Evolutionary conservation across 2,888 invertebrate genomes (phyloP).

Genomic region (Microctonus hyperodae): DNA sequence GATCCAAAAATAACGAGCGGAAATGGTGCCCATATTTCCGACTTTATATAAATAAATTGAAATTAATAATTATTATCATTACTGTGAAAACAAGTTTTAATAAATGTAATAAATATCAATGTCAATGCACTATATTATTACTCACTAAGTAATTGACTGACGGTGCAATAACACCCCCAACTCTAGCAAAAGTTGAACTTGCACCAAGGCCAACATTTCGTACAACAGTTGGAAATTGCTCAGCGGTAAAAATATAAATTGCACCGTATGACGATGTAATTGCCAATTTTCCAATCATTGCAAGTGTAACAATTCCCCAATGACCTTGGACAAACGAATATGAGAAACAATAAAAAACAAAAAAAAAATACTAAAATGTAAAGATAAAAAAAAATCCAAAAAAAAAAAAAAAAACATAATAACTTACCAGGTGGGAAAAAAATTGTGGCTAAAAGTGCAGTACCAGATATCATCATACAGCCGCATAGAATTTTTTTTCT

Average conservation of each 20-base stretch:
- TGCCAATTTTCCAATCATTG: slow-evolving; percentile 76
- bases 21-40: slow-evolving; percentile 68
- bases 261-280: slow-evolving; percentile 79
- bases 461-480: slow-evolving; percentile 72
- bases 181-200: slow-evolving; percentile 70
- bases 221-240: slow-evolving; percentile 79
- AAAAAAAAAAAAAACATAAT: slow-evolving; percentile 17
- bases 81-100: background rate
- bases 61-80: background rate
- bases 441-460: slow-evolving; percentile 68
- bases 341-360: slow-evolving; percentile 14
- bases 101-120: background rate
- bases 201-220: slow-evolving; percentile 72
- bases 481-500: slow-evolving; percentile 74
- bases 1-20: slow-evolving; percentile 70
- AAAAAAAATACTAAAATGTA: slow-evolving; percentile 14
- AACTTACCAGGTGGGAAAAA: slow-evolving; percentile 67
- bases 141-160: slow-evolving; percentile 68
- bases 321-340: slow-evolving; percentile 36
- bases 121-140: slow-evolving; percentile 9
- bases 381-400: background rate
- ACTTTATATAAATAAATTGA: slow-evolving; percentile 55
- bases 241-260: slow-evolving; percentile 76
- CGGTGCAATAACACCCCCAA: slow-evolving; percentile 71
- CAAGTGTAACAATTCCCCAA: slow-evolving; percentile 69